Conservation (phyloP, 1,140 invertebrate species). For the Megathymus violae region DNA sequence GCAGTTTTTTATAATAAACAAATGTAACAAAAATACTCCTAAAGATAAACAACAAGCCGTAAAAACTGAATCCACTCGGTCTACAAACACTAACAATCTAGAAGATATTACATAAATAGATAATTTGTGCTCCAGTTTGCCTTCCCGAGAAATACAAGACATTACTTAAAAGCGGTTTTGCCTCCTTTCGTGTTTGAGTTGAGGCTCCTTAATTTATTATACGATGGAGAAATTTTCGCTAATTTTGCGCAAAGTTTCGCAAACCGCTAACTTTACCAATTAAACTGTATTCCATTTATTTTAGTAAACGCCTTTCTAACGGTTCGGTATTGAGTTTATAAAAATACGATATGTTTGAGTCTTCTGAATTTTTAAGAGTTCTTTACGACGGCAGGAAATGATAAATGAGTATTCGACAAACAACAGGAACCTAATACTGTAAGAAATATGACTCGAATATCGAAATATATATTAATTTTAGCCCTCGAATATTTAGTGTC, state of each 20-base stretch:
- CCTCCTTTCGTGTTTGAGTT: slow-evolving; percentile 50
- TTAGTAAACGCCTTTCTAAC: slow-evolving; percentile 51
- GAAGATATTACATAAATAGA: slow-evolving; percentile 33
- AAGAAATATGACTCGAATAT: too few species aligned
- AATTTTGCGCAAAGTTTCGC: slow-evolving; percentile 58
- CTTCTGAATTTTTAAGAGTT: too few species aligned
- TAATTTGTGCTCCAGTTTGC: slow-evolving; percentile 30
- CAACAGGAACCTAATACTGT: too few species aligned
- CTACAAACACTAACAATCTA: slow-evolving; percentile 19
- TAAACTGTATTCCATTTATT: slow-evolving; percentile 66
- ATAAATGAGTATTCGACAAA: too few species aligned
- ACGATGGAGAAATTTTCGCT: slow-evolving; percentile 55
- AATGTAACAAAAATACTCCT: neutral
- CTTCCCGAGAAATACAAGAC: slow-evolving; percentile 31
- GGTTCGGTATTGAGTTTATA: slow-evolving; percentile 34
- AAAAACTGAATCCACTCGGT: slow-evolving; percentile 8
- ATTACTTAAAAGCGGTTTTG: slow-evolving; percentile 36
- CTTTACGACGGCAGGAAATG: too few species aligned
- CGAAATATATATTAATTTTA: too few species aligned
- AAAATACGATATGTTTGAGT: slow-evolving; percentile 31
- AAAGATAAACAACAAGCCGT: slow-evolving; percentile 6
- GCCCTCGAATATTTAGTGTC: too few species aligned
- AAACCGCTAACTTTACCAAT: slow-evolving; percentile 67
- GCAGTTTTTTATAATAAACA: neutral
- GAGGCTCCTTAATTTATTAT: slow-evolving; percentile 58